A percentile compares a stretch with the other conserved stretches of the same genome.
These are phyloP conservation scores for Pseudochirops cupreus DNA, from an alignment of 2,797 vertebrate species.

Conservation along the genomic window DNA sequence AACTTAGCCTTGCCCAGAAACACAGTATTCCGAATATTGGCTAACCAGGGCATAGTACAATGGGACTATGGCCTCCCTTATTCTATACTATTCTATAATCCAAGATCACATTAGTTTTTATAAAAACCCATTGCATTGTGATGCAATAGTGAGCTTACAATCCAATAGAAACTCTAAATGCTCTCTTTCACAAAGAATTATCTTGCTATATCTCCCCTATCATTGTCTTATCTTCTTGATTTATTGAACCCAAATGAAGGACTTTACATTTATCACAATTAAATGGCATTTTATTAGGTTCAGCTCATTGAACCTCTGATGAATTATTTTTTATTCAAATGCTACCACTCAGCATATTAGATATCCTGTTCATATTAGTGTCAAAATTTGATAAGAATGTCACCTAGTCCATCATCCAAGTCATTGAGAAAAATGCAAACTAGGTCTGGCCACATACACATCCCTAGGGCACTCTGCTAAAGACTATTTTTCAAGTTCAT, in stretches of 20 bases:
- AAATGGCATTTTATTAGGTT: background rate
- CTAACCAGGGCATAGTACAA: background rate
- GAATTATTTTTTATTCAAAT: background rate
- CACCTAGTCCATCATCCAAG: background rate
- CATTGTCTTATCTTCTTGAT: background rate
- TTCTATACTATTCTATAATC: background rate
- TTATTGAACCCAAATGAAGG: background rate
- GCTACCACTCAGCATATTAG: background rate
- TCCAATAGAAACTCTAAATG: background rate
- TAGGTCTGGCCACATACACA: background rate
- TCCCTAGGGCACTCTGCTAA: background rate
- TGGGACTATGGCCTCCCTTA: background rate
- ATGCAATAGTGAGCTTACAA: background rate
- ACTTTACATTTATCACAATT: background rate
- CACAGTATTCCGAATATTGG: background rate
- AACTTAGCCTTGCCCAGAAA: background rate
- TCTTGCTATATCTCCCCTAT: background rate
- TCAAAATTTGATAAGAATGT: background rate
- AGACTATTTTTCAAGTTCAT: background rate
- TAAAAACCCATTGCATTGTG: background rate
- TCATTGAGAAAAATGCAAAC: background rate
- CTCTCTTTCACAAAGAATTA: background rate
- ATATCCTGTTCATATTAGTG: background rate
- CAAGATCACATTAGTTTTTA: background rate
- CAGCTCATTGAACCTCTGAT: background rate